Evolutionary conservation across 2,888 invertebrate species (phyloP).

Genomic region (Peribatodes rhomboidaria): DNA sequence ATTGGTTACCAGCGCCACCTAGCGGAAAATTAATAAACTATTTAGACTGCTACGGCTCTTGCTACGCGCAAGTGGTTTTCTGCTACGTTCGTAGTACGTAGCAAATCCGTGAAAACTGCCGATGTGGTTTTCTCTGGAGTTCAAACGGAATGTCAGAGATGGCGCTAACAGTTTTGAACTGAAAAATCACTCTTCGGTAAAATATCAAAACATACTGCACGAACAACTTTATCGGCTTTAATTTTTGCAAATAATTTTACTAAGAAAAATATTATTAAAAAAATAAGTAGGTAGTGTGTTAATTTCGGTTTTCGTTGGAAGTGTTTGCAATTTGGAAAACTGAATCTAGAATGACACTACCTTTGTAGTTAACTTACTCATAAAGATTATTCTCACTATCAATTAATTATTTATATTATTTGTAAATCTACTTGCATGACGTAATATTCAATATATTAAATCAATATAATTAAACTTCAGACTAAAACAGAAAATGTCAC

Average conservation of each 20-base stretch:
- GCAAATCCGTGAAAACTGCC: constrained; percentile 1
- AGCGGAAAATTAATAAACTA: constrained; percentile 26
- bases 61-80: not conserved
- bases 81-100: constrained; percentile 7
- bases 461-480: not conserved
- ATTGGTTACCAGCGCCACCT: constrained; percentile 47
- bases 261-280: too few relatives aligned
- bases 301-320: too few relatives aligned
- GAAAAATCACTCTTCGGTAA: not conserved
- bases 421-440: not conserved
- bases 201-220: not conserved
- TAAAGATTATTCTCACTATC: not conserved
- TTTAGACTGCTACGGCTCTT: not conserved
- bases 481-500: not conserved
- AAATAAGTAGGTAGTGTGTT: too few relatives aligned
- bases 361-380: too few relatives aligned
- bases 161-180: constrained; percentile 42
- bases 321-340: too few relatives aligned
- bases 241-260: too few relatives aligned
- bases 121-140: not conserved
- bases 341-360: too few relatives aligned
- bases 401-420: not conserved
- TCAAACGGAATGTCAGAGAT: constrained; percentile 45
- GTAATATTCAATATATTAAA: too few relatives aligned
- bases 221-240: not conserved